Base-by-base conservation (phyloP, 1,140 invertebrate genomes). In the Habropoda laboriosa region DNA sequence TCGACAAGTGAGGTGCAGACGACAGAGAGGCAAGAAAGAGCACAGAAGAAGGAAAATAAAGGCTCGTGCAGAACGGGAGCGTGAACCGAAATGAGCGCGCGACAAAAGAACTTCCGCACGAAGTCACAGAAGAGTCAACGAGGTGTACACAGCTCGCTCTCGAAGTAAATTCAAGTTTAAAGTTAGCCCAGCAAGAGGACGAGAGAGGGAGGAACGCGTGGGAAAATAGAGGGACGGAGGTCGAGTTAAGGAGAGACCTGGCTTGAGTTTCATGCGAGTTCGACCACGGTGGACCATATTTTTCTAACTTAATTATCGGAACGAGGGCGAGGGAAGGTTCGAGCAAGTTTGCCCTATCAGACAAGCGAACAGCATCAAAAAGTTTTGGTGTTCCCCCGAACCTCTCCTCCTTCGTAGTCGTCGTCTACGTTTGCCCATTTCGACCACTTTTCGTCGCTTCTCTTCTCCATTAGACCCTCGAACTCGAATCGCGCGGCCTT, bases 301-400 rank as follows among this genome's bases (percentile, higher is more conserved):
- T 91, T 91, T 90, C 85, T 80, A 91, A 91, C 86, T 90, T 91
- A 91, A 90, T 91, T 91, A 91, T 91, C 84, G 79, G 86, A 86
- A 90, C 75, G 86, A 83, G 80, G 72, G 70, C 67, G 80, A 67
- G 61, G 79, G 60, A 74, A 78, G 82, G 80, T 63, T 68, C 73
- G 67, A 63, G 60, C 74, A 88, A 89, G 87, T 89, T 89, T 86
- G 71, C 45, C 60, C 81, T 78, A 86, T 82, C 82, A 81, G 81
- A 79, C 61, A 78, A 61, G 71, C 64, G 80, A n/a, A n/a, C n/a
- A n/a, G n/a, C n/a, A n/a, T 27, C 64, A 57, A 63, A 87, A 89
- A 90, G 84, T 91, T 89, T 40, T 86, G 49, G 82, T 87, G 84
- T 80, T 67, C 70, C 73, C 42, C n/a, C 60, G 3, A 27, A 27